Percentiles rank a stretch among this genome's conserved stretches.
These are phyloP conservation scores for Hofmannophila pseudospretella DNA, from an alignment of 2,888 invertebrate species.

Conservation along the genomic window DNA sequence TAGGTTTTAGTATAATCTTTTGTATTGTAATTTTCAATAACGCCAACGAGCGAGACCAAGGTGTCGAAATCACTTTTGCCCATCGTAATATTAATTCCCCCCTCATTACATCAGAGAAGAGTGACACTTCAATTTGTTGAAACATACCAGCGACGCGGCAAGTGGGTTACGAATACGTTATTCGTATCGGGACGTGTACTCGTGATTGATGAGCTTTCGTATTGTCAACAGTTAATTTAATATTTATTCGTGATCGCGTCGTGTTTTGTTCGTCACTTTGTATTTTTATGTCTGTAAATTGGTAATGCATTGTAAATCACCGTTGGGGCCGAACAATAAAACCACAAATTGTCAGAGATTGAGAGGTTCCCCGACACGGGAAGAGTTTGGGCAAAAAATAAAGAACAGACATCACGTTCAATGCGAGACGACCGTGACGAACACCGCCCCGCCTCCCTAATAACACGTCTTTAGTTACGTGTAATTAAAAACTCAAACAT, in stretches of 20 bases:
- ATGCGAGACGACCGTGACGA: conserved; percentile 57
- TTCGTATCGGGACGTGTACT: conserved; percentile 39
- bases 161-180: conserved; percentile 49
- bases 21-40: too few relatives aligned
- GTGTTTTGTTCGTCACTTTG: conserved; percentile 22
- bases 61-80: conserved; percentile 24
- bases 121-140: conserved; percentile 59
- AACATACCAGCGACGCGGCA: conserved; percentile 26
- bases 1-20: too few relatives aligned
- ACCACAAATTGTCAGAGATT: conserved; percentile 39
- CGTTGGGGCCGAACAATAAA: conserved; percentile 28
- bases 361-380: conserved; percentile 22
- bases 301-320: conserved; percentile 36
- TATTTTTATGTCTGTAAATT: conserved; percentile 20
- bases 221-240: conserved; percentile 54
- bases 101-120: conserved; percentile 42
- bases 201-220: conserved; percentile 49
- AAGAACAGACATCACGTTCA: conserved; percentile 35
- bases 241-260: conserved; percentile 32
- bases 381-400: conserved; percentile 21
- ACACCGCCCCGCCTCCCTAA: conserved; percentile 61
- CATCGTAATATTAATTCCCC: conserved; percentile 35
- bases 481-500: conserved; percentile 74
- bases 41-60: too few relatives aligned
- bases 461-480: conserved; percentile 67